A percentile compares a stretch with the other conserved stretches of the same genome.
Conservation (phyloP, 2,888 invertebrate species). For the Hydropsyche betteni region DNA sequence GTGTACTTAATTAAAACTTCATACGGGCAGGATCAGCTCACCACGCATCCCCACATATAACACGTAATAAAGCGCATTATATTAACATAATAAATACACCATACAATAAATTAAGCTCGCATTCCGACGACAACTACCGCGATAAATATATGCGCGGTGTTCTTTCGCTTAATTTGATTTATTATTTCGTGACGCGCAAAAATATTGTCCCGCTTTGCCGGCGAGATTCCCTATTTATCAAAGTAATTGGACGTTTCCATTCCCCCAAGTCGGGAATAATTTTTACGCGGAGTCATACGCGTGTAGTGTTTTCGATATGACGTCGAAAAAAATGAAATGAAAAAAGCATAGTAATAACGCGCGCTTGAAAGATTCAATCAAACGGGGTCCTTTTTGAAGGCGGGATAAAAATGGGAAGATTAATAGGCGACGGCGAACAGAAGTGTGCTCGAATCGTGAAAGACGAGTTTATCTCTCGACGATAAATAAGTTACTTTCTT, state of each 20-base stretch:
- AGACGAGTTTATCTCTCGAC: constrained; percentile 10
- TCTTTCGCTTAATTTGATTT: constrained; percentile 30
- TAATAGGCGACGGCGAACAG: constrained; percentile 1
- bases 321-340: not conserved
- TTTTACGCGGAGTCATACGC: constrained; percentile 21
- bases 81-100: too few relatives aligned
- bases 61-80: not conserved
- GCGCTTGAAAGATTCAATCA: not conserved
- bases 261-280: constrained; percentile 22
- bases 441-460: constrained; percentile 10
- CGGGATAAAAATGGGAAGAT: not conserved
- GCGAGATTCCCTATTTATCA: constrained; percentile 31
- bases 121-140: not conserved
- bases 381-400: not conserved
- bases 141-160: not conserved
- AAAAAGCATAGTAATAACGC: too few relatives aligned
- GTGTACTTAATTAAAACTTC: constrained; percentile 51
- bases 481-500: constrained; percentile 20
- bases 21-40: constrained; percentile 43
- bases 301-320: not conserved
- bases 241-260: constrained; percentile 32
- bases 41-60: not conserved
- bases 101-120: constrained; percentile 16
- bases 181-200: constrained; percentile 26
- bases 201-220: constrained; percentile 27